Conservation (phyloP, 2,113 vertebrate genomes). For the Circaetus cinerascens region DNA sequence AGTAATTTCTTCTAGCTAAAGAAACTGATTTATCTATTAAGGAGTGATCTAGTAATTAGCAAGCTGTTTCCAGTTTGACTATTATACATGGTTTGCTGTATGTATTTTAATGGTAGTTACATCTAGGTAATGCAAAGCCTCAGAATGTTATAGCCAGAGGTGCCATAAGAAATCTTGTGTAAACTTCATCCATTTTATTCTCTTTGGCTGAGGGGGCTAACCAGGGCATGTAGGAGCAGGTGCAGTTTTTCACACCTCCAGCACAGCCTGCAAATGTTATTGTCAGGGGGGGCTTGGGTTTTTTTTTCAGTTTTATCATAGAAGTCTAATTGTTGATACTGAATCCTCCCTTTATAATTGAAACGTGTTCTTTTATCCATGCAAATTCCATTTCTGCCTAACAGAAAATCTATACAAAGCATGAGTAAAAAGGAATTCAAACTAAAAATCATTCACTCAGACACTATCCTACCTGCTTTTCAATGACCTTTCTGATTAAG, state of each 20-base stretch:
- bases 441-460: not conserved
- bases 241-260: constrained; percentile 23
- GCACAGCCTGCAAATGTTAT: not conserved
- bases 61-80: not conserved
- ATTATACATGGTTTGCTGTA: not conserved
- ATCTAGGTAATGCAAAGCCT: not conserved
- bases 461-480: not conserved
- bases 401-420: not conserved
- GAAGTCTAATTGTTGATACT: not conserved
- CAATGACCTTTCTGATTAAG: not conserved
- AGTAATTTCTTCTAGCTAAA: not conserved
- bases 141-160: not conserved
- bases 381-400: not conserved
- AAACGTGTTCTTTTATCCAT: not conserved
- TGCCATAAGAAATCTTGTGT: not conserved
- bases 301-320: not conserved
- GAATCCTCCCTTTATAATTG: not conserved
- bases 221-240: not conserved
- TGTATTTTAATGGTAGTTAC: not conserved
- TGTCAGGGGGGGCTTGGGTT: not conserved
- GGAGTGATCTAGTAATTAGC: not conserved
- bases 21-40: not conserved
- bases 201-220: not conserved
- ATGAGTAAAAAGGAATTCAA: not conserved
- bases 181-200: not conserved